Conservation (phyloP, 2,797 vertebrate genomes). For the Leptodactylus fallax region DNA sequence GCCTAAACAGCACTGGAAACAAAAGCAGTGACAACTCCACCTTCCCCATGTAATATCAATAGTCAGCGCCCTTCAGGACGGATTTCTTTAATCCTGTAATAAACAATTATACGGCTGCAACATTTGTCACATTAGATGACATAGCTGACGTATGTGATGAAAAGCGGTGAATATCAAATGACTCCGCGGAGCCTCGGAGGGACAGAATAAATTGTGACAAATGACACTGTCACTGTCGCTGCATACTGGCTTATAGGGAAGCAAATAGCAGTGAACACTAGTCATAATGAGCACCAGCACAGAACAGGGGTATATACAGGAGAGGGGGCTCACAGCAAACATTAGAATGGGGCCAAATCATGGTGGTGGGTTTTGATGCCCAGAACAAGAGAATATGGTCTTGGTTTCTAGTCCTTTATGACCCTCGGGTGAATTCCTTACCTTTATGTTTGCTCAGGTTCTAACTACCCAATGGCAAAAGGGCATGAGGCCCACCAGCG, state of each 20-base stretch:
- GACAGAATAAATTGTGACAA: slow-evolving; percentile 34
- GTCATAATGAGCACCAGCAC: not conserved
- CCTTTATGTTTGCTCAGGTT: no score
- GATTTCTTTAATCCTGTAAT: slow-evolving; percentile 13
- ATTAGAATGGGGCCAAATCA: no score
- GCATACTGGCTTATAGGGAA: slow-evolving; percentile 1
- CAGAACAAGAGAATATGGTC: no score
- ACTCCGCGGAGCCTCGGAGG: not conserved
- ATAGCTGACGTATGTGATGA: not conserved
- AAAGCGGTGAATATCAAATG: slow-evolving; percentile 25
- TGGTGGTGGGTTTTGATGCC: no score
- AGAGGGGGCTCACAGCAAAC: no score
- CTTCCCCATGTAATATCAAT: not conserved
- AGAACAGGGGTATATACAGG: no score
- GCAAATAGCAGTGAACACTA: not conserved
- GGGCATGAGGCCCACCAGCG: no score
- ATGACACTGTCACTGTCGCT: not conserved
- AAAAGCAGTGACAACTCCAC: not conserved
- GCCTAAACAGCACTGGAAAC: not conserved
- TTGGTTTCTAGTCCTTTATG: no score
- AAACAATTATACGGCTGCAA: slow-evolving; percentile 4
- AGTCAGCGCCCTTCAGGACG: slow-evolving; percentile 4
- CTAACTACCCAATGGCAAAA: no score
- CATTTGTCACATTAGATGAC: slow-evolving; percentile 35
- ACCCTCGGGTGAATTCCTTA: no score